Conservation (phyloP, 2,113 vertebrate species). For the Ardeotis arabs region DNA sequence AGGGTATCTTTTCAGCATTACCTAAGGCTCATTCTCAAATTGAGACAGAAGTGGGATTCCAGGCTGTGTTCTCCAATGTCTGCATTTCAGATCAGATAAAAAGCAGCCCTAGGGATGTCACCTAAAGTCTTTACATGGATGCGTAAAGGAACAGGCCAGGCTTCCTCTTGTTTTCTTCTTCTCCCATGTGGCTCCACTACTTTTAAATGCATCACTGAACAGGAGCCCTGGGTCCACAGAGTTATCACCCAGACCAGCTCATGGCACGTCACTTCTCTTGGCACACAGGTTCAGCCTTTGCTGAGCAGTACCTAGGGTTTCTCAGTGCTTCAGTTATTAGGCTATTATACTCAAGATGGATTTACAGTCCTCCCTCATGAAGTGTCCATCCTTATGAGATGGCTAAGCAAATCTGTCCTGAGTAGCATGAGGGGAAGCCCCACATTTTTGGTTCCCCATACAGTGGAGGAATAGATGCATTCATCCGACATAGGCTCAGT, state of each 20-base stretch:
- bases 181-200: neutral
- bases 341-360: neutral
- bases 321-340: neutral
- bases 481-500: neutral
- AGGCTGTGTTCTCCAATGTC: neutral
- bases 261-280: neutral
- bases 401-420: neutral
- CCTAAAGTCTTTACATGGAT: neutral
- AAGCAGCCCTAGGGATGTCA: neutral
- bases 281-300: neutral
- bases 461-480: neutral
- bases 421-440: neutral
- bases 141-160: neutral
- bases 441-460: neutral
- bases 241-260: neutral
- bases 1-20: neutral
- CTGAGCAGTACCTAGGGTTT: neutral
- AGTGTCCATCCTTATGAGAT: neutral
- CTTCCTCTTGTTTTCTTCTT: neutral
- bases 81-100: neutral
- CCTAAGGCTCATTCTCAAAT: neutral
- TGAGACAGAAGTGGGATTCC: neutral
- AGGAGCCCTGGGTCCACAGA: neutral
- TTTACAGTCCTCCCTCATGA: neutral
- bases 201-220: neutral